These are phyloP conservation scores for Mechanitis mazaeus DNA, from an alignment of 2,888 invertebrate genomes.

Conservation along the genomic window DNA sequence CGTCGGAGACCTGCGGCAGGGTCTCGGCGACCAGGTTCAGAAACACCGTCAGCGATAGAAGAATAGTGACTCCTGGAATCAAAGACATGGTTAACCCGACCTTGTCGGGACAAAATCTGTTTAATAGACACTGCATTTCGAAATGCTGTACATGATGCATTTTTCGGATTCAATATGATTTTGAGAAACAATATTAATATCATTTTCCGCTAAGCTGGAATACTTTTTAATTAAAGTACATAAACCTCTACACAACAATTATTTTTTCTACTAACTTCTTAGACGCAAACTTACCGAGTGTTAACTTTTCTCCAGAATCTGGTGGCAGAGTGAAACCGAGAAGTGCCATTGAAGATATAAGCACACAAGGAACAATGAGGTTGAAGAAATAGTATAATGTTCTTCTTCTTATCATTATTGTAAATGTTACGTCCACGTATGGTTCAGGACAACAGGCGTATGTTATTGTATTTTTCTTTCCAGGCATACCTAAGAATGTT, in stretches of 20 bases:
- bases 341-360: slow-evolving; percentile 98
- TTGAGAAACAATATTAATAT: no score
- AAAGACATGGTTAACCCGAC: slow-evolving; percentile 77
- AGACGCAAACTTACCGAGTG: slow-evolving; percentile 83
- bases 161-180: no score
- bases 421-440: slow-evolving; percentile 97
- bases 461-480: slow-evolving; percentile 91
- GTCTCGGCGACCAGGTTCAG: slow-evolving; percentile 99
- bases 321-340: slow-evolving; percentile 98
- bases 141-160: background rate
- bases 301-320: slow-evolving; percentile 97
- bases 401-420: slow-evolving; percentile 95
- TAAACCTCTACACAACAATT: background rate
- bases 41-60: slow-evolving; percentile 99
- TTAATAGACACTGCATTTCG: background rate
- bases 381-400: slow-evolving; percentile 99
- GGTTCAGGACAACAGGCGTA: slow-evolving; percentile 97
- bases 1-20: slow-evolving; percentile 99
- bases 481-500: slow-evolving; percentile 86
- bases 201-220: background rate
- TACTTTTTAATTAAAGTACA: slow-evolving; percentile 43
- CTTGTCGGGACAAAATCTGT: slow-evolving; percentile 18
- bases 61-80: slow-evolving; percentile 98
- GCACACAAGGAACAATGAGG: slow-evolving; percentile 98
- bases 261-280: background rate